phyloP scores from a whole-genome alignment of 2,888 invertebrate species.

The Patella depressa region DNA sequence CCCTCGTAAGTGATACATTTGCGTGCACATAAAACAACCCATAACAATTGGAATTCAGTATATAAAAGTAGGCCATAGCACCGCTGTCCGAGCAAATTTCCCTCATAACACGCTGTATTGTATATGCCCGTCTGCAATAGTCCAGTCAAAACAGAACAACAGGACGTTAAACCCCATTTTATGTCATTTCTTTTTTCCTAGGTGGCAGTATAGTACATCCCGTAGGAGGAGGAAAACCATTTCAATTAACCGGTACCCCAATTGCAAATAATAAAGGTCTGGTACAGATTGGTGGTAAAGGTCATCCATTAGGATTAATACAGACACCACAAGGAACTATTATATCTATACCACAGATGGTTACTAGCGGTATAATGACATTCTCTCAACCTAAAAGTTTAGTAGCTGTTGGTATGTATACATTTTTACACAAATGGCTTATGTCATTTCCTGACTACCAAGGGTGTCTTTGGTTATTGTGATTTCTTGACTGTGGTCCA shows the following conservation, averaged over 20 bases:
- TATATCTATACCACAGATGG: constrained; percentile 59
- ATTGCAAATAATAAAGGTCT: constrained; percentile 55
- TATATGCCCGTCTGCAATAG: no score
- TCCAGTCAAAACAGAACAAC: no score
- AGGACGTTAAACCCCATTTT: no score
- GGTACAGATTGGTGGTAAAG: constrained; percentile 62
- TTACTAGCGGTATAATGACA: constrained; percentile 31
- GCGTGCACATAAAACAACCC: neutral
- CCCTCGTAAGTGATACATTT: neutral
- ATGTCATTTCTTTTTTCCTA: constrained; percentile 21
- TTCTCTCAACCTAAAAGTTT: constrained; percentile 14
- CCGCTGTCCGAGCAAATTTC: no score
- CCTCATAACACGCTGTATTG: no score
- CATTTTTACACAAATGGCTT: no score
- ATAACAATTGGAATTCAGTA: neutral
- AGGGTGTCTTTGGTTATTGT: no score
- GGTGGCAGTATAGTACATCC: constrained; percentile 60
- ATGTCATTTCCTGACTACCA: no score
- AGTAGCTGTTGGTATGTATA: neutral
- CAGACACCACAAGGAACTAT: constrained; percentile 62
- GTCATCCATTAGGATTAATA: constrained; percentile 55
- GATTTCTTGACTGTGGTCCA: no score
- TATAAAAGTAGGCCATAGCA: no score
- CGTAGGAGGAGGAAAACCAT: constrained; percentile 61
- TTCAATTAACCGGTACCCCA: constrained; percentile 63